Evolutionary conservation across 2,888 invertebrate species (phyloP).

Genomic region (Parthenolecanium corni): DNA sequence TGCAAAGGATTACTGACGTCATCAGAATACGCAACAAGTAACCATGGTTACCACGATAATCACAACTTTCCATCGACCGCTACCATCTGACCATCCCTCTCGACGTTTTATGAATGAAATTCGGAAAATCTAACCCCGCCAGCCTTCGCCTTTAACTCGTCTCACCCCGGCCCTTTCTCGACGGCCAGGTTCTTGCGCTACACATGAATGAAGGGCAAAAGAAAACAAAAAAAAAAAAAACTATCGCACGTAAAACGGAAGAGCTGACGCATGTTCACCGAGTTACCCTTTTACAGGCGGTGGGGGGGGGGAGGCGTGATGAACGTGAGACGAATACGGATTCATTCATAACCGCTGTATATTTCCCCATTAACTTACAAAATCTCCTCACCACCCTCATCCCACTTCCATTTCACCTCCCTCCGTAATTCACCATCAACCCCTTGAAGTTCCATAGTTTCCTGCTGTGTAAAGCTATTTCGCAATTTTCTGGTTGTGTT

Average conservation of each 20-base stretch:
- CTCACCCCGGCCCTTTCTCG: neutral
- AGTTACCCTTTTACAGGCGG: neutral
- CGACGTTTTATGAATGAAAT: slow-evolving; percentile 16
- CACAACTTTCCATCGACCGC: neutral
- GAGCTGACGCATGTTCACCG: too few relatives aligned
- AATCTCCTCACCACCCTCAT: neutral
- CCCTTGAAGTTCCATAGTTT: neutral
- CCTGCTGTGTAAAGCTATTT: neutral
- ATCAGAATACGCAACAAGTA: slow-evolving; percentile 21
- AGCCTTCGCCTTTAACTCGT: neutral
- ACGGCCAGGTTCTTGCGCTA: neutral
- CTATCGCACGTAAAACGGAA: too few relatives aligned
- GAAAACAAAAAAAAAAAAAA: slow-evolving; percentile 5
- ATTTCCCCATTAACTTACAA: too few relatives aligned
- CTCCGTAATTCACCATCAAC: too few relatives aligned
- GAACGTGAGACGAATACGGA: neutral
- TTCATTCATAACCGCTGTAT: too few relatives aligned
- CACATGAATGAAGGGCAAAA: neutral
- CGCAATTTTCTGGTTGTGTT: neutral
- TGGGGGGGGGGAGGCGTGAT: too few relatives aligned
- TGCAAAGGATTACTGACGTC: slow-evolving; percentile 15
- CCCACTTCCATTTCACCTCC: too few relatives aligned
- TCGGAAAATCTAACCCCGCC: neutral
- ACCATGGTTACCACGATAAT: slow-evolving; percentile 24
- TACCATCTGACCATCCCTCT: slow-evolving; percentile 20